Base-by-base conservation (phyloP, 2,113 vertebrate species). In the Ifrita kowaldi region DNA sequence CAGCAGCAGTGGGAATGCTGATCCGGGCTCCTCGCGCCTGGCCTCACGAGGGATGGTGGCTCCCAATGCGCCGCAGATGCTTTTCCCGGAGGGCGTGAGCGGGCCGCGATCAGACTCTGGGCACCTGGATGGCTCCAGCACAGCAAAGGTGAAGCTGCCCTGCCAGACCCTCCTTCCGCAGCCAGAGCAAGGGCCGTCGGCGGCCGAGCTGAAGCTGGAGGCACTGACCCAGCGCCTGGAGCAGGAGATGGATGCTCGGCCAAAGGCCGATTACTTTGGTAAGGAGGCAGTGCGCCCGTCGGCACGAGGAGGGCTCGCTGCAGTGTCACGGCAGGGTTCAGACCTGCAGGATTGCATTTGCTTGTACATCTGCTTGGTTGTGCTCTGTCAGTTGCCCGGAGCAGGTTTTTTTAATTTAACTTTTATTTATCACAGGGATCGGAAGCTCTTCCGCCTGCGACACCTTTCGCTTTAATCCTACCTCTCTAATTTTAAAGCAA, bases 231-330 rank as follows among this genome's bases (percentile, higher is more conserved):
- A 99, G 78, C 98, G 98, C 8, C 98, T 99, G 97, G 99, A 99
- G 96, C 99, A 98, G 89, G 99, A 99, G 97, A 99, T 99, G 99
- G 99, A 99, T 81, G 97, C 98, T 86, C 98, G 98, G 87, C 98
- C 98, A 1, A 99, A 99, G 97, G 98, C 98, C 0, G 99, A 99
- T 95, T 99, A 99, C 97, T 99, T 99, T 37, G 99, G 99, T 99
- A 98, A 99, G 95, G 57, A 60, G 27, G 21, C 24, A 7, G 1
- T 28, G 6, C 0, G 1, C 41, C n/a, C 0, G 6, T 21, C 1
- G 6, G 44, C 4, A 5, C 27, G 26, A 20, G 20, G 13, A 57
- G 32, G 33, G 52, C 28, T 83, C 4, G 0, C 20, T 28, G 59
- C 11, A 22, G 49, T 27, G 49, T 67, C 44, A 1, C 32, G 6